Evolutionary conservation across 2,888 invertebrate species (phyloP).

Genomic region (Diabrotica balteata): DNA sequence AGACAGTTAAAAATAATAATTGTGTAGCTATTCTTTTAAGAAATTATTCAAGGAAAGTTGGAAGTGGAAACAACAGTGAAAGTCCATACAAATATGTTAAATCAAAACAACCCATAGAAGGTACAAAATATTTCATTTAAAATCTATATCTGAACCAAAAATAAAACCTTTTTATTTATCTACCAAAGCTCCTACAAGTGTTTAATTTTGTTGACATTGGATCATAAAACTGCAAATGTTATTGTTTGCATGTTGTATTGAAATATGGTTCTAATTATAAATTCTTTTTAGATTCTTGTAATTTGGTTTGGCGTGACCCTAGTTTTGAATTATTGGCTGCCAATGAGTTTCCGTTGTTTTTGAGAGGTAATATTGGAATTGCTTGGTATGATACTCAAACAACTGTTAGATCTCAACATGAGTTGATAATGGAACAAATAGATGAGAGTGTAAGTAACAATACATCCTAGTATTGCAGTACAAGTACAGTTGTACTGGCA

Average conservation of each 20-base stretch:
- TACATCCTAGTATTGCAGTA: no score
- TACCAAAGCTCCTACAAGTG: no score
- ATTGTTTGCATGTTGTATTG: no score
- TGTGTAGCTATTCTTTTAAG: slow-evolving; percentile 37
- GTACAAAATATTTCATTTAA: slow-evolving; percentile 36
- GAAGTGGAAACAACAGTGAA: slow-evolving; percentile 45
- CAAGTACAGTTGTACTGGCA: no score
- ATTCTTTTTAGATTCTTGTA: slow-evolving; percentile 37
- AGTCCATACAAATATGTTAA: slow-evolving; percentile 54
- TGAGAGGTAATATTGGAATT: slow-evolving; percentile 74
- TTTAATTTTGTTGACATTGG: no score
- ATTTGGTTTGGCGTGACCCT: slow-evolving; percentile 60
- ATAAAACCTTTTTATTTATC: neutral
- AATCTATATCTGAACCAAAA: slow-evolving; percentile 3
- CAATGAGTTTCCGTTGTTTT: slow-evolving; percentile 71
- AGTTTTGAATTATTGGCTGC: slow-evolving; percentile 72
- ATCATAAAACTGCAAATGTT: no score
- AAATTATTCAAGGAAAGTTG: slow-evolving; percentile 54
- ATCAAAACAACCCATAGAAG: slow-evolving; percentile 48
- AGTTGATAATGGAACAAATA: slow-evolving; percentile 56
- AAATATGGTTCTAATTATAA: no score
- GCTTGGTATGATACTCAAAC: slow-evolving; percentile 72
- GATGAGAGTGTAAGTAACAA: slow-evolving; percentile 46
- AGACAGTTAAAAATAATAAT: slow-evolving; percentile 37
- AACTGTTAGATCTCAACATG: slow-evolving; percentile 59